phyloP scores from a whole-genome alignment of 2,113 vertebrate species.

The Dicrurus megarhynchus region DNA sequence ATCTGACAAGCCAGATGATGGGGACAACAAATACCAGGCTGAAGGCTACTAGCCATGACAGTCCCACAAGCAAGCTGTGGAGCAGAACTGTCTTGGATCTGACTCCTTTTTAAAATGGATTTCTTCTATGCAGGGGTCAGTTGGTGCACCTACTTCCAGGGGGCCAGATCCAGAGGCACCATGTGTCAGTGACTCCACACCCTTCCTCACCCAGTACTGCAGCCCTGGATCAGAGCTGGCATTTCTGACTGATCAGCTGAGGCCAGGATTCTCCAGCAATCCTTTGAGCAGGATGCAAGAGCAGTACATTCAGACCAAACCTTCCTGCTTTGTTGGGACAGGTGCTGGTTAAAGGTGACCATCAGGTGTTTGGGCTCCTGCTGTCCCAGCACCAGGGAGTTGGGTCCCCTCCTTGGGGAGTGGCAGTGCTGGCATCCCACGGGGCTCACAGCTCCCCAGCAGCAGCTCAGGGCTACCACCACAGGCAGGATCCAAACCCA shows the following conservation, averaged over 20 bases:
- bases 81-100: background rate
- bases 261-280: background rate
- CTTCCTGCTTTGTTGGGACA: background rate
- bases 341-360: background rate
- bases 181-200: background rate
- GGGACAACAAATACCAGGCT: background rate
- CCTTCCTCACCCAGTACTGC: background rate
- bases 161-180: background rate
- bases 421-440: background rate
- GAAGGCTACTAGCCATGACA: rapidly evolving
- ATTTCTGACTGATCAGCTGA: background rate
- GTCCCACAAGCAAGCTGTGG: background rate
- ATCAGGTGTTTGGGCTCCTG: background rate
- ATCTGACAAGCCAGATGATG: background rate
- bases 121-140: background rate
- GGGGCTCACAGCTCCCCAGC: background rate
- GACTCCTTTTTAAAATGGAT: background rate
- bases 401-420: background rate
- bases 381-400: background rate
- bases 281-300: background rate
- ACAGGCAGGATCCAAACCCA: rapidly evolving
- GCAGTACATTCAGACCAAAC: background rate
- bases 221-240: background rate
- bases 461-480: background rate
- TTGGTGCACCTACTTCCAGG: background rate